Percentiles rank a stretch among this genome's conserved stretches.
Evolutionary conservation across 2,888 invertebrate species (phyloP).

Genomic region (Neocrepidodera transversa): DNA sequence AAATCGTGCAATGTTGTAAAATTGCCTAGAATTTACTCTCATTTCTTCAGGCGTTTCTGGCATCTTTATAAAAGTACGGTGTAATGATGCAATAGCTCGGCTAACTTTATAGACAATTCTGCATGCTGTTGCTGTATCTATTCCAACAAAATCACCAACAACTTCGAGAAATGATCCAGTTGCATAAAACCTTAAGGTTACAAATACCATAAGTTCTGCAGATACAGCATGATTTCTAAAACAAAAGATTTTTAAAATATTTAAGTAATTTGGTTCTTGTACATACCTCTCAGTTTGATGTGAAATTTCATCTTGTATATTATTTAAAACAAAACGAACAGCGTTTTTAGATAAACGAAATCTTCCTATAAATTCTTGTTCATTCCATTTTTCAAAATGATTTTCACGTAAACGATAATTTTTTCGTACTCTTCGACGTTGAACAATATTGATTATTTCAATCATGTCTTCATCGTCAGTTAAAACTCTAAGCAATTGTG

Average conservation of each 20-base stretch:
- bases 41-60: not conserved
- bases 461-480: too few relatives aligned
- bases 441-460: too few relatives aligned
- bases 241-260: too few relatives aligned
- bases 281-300: too few relatives aligned
- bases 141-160: not conserved
- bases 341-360: not conserved
- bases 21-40: not conserved
- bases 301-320: not conserved
- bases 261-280: too few relatives aligned
- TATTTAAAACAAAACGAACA: not conserved
- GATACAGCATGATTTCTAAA: not conserved
- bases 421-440: too few relatives aligned
- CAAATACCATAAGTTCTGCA: not conserved
- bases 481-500: too few relatives aligned
- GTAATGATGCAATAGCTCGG: not conserved
- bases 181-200: not conserved
- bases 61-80: not conserved
- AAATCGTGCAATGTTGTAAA: not conserved
- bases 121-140: not conserved
- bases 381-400: not conserved
- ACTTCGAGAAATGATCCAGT: not conserved
- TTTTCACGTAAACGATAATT: not conserved
- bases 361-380: not conserved
- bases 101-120: not conserved